Evolutionary conservation across 2,797 vertebrate genomes (phyloP).

Genomic region (Sarcoramphus papa): DNA sequence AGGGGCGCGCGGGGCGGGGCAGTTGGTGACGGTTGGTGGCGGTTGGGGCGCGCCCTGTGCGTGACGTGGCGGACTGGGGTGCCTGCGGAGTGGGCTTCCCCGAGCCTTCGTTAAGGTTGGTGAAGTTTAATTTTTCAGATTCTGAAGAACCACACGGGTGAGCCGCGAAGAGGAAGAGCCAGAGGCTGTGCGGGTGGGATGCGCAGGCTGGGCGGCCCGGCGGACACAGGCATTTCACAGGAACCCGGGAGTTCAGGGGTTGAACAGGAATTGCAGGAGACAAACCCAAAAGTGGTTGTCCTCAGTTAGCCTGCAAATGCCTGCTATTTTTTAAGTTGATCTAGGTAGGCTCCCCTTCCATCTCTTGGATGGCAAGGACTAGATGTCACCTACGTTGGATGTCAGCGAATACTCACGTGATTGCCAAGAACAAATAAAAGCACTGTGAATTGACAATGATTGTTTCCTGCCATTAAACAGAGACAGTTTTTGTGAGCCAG

Average conservation of each 20-base stretch:
- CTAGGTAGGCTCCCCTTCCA: background rate
- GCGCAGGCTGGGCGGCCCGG: background rate
- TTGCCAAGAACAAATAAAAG: background rate
- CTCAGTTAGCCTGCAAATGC: no score
- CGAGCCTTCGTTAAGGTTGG: accelerated
- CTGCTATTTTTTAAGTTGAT: background rate
- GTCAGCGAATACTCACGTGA: accelerated
- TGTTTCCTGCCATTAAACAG: background rate
- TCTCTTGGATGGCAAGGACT: no score
- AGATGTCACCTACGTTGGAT: background rate
- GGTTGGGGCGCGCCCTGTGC: background rate
- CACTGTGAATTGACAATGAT: accelerated
- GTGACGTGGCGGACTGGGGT: no score
- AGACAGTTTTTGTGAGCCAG: background rate
- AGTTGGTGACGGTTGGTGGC: no score
- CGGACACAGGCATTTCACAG: accelerated
- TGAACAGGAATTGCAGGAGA: no score
- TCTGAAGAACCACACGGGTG: background rate
- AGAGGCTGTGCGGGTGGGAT: background rate
- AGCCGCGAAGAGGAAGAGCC: accelerated
- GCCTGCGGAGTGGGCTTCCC: background rate
- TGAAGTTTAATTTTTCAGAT: no score
- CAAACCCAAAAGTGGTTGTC: accelerated
- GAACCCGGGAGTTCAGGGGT: accelerated
- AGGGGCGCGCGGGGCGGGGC: background rate